Conservation (phyloP, 2,113 vertebrate genomes). For the Phylloscopus trochiloides region DNA sequence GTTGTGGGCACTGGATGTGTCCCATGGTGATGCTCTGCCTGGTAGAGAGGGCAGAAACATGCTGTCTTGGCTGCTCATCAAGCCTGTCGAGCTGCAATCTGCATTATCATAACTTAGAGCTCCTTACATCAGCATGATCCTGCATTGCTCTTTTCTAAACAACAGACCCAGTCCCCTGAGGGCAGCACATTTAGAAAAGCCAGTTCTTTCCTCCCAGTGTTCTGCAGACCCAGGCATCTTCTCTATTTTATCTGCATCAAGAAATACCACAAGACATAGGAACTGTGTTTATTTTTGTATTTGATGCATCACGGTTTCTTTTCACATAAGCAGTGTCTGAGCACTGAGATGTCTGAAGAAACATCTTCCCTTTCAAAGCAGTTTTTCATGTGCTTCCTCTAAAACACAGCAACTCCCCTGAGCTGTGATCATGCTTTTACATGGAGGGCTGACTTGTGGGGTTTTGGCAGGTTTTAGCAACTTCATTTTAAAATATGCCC, state of each 20-base stretch:
- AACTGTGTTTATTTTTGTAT: not conserved
- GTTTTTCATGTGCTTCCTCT: not conserved
- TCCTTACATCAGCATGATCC: conserved; percentile 26
- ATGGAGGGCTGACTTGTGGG: not conserved
- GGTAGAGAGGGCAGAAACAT: not conserved
- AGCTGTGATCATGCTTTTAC: not conserved
- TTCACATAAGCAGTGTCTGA: not conserved
- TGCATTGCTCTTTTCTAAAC: conserved; percentile 17
- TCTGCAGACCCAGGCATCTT: not conserved
- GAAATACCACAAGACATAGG: not conserved
- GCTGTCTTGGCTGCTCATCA: not conserved
- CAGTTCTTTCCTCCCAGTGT: not conserved
- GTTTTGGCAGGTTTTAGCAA: not conserved
- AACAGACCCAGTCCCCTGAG: not conserved
- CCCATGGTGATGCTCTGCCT: not conserved
- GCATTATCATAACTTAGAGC: not conserved
- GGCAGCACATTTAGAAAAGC: conserved; percentile 25
- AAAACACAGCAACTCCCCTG: not conserved
- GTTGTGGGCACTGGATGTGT: not conserved
- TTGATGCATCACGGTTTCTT: not conserved
- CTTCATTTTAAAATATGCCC: not conserved
- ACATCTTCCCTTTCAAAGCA: not conserved
- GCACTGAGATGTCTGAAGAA: not conserved
- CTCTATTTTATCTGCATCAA: not conserved
- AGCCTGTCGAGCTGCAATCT: not conserved